Evolutionary conservation across 2,113 vertebrate genomes (phyloP).

Genomic region (Strix uralensis): DNA sequence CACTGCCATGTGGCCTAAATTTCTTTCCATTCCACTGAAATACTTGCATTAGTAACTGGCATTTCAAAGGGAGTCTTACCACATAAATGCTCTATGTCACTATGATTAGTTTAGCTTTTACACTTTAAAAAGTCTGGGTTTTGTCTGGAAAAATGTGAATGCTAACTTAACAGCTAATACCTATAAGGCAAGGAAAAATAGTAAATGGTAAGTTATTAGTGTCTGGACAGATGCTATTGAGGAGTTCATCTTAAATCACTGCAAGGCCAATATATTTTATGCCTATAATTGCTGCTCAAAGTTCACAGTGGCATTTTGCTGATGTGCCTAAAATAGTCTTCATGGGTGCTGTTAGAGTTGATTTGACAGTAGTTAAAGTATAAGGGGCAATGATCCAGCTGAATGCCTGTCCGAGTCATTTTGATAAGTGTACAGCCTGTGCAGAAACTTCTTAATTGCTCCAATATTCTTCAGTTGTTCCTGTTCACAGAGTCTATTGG

Average conservation of each 20-base stretch:
- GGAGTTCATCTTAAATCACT: conserved; percentile 27
- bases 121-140: neutral
- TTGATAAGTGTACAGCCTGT: conserved; percentile 64
- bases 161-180: neutral
- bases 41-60: neutral
- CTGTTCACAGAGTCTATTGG: conserved; percentile 35
- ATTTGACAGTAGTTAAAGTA: conserved; percentile 62
- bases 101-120: neutral
- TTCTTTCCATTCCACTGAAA: neutral
- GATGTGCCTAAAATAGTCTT: conserved; percentile 68
- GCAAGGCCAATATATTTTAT: conserved; percentile 19
- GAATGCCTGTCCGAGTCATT: conserved; percentile 63
- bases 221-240: conserved; percentile 1
- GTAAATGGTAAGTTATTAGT: neutral
- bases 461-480: conserved; percentile 60
- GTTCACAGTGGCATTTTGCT: conserved; percentile 75
- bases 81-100: neutral
- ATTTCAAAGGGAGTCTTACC: neutral
- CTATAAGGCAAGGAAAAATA: neutral
- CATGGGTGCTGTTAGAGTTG: conserved; percentile 21
- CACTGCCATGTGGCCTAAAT: neutral
- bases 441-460: conserved; percentile 70
- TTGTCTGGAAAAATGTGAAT: conserved; percentile 20
- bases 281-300: conserved; percentile 72
- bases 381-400: conserved; percentile 61